Conservation (phyloP, 2,797 vertebrate genomes). For the Pipistrellus pipistrellus region DNA sequence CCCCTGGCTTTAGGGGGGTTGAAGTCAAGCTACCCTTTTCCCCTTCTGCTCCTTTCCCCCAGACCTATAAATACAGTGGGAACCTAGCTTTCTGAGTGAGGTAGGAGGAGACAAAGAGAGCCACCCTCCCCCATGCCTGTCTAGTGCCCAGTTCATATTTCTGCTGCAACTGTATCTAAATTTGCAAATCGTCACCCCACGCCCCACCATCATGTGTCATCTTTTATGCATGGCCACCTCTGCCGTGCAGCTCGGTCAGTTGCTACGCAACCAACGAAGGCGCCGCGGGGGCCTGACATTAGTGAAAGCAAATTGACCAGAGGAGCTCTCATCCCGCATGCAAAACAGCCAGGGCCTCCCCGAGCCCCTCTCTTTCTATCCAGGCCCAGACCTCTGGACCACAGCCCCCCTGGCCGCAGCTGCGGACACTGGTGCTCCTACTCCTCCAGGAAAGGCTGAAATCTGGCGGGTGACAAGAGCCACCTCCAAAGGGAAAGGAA, state of each 20-base stretch:
- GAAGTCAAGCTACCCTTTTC: conserved; percentile 72
- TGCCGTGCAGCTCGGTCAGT: conserved; percentile 93
- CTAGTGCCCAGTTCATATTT: conserved; percentile 90
- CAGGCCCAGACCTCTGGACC: conserved; percentile 32
- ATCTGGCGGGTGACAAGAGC: conserved; percentile 25
- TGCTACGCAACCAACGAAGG: conserved; percentile 97
- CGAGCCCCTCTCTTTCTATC: conserved; percentile 10
- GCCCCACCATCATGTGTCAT: conserved; percentile 95
- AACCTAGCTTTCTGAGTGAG: conserved; percentile 73
- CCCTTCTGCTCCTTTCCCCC: conserved; percentile 66
- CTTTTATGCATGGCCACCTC: conserved; percentile 98
- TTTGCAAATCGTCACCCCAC: conserved; percentile 92
- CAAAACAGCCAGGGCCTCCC: conserved; percentile 93
- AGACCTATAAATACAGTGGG: conserved; percentile 77
- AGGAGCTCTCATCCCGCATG: conserved; percentile 98
- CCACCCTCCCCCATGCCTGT: conserved; percentile 83
- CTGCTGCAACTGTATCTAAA: conserved; percentile 92
- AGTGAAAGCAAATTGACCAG: conserved; percentile 99
- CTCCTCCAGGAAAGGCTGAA: conserved; percentile 37
- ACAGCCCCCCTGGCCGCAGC: not conserved
- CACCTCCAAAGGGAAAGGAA: not conserved
- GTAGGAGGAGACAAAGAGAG: conserved; percentile 75
- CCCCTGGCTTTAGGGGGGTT: conserved; percentile 66
- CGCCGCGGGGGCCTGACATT: conserved; percentile 98
- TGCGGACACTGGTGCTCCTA: not conserved